Evolutionary conservation across 2,797 vertebrate genomes (phyloP).

Genomic region (Rhincodon typus): DNA sequence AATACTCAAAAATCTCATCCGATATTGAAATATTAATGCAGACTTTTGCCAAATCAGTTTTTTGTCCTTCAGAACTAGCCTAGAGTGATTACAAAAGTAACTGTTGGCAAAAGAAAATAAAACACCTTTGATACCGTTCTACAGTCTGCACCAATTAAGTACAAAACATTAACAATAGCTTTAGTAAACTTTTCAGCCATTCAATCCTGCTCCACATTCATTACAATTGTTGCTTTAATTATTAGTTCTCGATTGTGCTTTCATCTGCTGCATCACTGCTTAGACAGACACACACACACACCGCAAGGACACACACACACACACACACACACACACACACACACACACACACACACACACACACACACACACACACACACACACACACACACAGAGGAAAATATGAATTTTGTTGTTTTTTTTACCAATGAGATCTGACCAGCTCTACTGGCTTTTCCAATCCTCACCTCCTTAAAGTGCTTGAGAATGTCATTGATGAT

Average conservation of each 20-base stretch:
- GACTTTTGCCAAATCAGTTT: no score
- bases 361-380: not conserved
- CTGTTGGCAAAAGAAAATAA: not conserved
- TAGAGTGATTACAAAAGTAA: not conserved
- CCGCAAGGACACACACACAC: not conserved
- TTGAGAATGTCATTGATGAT: conserved; percentile 92
- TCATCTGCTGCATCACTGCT: not conserved
- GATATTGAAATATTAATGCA: no score
- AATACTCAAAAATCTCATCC: no score
- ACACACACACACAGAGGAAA: not conserved
- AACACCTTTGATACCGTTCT: not conserved
- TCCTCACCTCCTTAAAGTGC: conserved; percentile 87
- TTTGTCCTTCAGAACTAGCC: no score
- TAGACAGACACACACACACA: not conserved
- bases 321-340: not conserved
- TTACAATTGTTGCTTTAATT: not conserved
- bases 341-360: not conserved
- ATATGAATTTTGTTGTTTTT: not conserved
- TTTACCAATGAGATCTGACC: not conserved
- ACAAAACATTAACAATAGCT: not conserved
- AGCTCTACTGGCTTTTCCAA: not conserved
- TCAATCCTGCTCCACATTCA: not conserved
- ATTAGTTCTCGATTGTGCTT: not conserved
- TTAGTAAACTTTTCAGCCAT: not conserved
- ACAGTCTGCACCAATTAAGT: not conserved